A percentile compares a stretch with the other conserved stretches of the same genome.
Conservation (phyloP, 2,888 invertebrate genomes). For the Allophyes oxyacanthae region DNA sequence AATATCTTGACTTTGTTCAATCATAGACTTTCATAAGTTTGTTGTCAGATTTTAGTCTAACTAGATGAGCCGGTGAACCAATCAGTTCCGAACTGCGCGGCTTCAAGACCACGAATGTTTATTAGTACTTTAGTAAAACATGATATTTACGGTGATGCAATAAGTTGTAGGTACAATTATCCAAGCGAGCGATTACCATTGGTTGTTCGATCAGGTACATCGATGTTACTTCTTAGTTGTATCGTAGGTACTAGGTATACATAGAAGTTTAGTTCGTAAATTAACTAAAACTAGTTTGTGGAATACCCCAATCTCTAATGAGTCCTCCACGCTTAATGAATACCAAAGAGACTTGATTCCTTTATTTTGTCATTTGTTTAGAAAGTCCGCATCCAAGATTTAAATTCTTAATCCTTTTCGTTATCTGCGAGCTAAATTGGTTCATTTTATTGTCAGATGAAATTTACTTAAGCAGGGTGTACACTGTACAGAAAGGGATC, state of each 20-base stretch:
- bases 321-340: constrained; percentile 62
- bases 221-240: too few species aligned
- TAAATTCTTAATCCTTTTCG: constrained; percentile 67
- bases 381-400: constrained; percentile 58
- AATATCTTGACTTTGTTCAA: neutral
- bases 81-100: too few species aligned
- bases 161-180: too few species aligned
- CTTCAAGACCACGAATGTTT: too few species aligned
- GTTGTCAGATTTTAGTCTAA: neutral
- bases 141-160: too few species aligned
- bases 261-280: too few species aligned
- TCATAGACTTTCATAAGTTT: neutral
- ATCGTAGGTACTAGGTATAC: too few species aligned
- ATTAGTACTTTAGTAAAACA: too few species aligned
- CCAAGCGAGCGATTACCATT: too few species aligned
- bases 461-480: constrained; percentile 43
- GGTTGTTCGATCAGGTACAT: too few species aligned
- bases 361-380: constrained; percentile 68
- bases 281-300: constrained; percentile 6
- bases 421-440: constrained; percentile 69
- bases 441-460: constrained; percentile 64
- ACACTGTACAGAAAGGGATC: constrained; percentile 9
- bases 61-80: too few species aligned
- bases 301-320: constrained; percentile 20
- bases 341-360: constrained; percentile 56